Conservation (phyloP, 1,140 invertebrate species). For the Phthorimaea operculella region DNA sequence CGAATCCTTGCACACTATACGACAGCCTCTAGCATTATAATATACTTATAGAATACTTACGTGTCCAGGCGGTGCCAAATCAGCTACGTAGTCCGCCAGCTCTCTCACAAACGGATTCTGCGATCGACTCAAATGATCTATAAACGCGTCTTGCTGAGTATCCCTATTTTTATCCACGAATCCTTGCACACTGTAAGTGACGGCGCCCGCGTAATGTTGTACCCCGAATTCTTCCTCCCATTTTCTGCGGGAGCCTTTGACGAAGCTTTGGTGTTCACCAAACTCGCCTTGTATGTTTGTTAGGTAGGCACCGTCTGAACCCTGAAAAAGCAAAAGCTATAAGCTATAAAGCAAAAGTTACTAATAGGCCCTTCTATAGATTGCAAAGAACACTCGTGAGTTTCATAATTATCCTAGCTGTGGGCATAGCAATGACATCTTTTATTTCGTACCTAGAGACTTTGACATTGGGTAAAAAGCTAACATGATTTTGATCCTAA, state of each 20-base stretch:
- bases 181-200: constrained; percentile 91
- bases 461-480: too few relatives aligned
- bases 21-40: too few relatives aligned
- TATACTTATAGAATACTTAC: too few relatives aligned
- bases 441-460: too few relatives aligned
- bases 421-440: too few relatives aligned
- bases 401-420: too few relatives aligned
- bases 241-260: constrained; percentile 87
- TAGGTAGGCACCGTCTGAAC: constrained; percentile 89
- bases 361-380: too few relatives aligned
- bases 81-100: constrained; percentile 73
- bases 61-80: constrained; percentile 48
- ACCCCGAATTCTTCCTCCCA: constrained; percentile 95
- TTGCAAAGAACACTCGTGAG: too few relatives aligned
- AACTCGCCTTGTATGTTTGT: constrained; percentile 92
- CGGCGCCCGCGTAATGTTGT: constrained; percentile 94
- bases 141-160: constrained; percentile 94
- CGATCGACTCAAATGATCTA: constrained; percentile 90
- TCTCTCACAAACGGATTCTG: constrained; percentile 89
- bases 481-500: too few relatives aligned
- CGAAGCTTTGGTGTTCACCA: constrained; percentile 84
- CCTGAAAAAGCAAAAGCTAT: constrained; percentile 54
- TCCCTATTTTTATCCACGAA: constrained; percentile 98
- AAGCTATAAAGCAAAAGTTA: too few relatives aligned
- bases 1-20: constrained; percentile 93